Percentiles rank a stretch among this genome's conserved stretches.
These are phyloP conservation scores for Scrobipalpa costella DNA, from an alignment of 2,888 invertebrate genomes.

Conservation along the genomic window DNA sequence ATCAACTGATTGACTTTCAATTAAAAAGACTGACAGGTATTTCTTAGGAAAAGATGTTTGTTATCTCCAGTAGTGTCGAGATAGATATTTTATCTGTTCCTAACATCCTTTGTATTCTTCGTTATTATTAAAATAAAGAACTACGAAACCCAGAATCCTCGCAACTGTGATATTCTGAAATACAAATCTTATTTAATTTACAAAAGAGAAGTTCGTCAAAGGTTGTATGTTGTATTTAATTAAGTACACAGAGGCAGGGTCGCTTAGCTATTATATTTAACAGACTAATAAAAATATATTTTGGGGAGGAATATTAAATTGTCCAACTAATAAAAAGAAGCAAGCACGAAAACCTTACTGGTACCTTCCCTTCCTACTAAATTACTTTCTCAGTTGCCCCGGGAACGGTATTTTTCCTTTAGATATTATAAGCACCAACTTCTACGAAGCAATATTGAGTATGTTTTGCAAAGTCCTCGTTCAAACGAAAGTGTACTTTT, in stretches of 20 bases:
- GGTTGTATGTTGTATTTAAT: too few species aligned
- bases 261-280: not conserved
- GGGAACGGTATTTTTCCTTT: constrained; percentile 13
- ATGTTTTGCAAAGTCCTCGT: not conserved
- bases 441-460: constrained; percentile 11
- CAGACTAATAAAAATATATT: not conserved
- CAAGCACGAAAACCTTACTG: constrained; percentile 13
- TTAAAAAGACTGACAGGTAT: too few species aligned
- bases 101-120: too few species aligned
- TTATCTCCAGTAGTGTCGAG: too few species aligned
- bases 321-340: not conserved
- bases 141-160: too few species aligned
- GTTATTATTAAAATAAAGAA: too few species aligned
- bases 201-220: too few species aligned
- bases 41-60: too few species aligned
- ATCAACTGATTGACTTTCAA: too few species aligned
- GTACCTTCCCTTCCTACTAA: constrained; percentile 16
- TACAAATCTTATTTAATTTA: too few species aligned
- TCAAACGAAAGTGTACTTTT: constrained; percentile 11
- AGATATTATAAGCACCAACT: constrained; percentile 3
- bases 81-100: too few species aligned
- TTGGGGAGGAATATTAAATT: not conserved
- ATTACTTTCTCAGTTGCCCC: constrained; percentile 12
- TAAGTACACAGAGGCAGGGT: not conserved
- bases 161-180: too few species aligned